These are phyloP conservation scores for Andrena dorsata DNA, from an alignment of 2,888 invertebrate genomes.

Conservation along the genomic window DNA sequence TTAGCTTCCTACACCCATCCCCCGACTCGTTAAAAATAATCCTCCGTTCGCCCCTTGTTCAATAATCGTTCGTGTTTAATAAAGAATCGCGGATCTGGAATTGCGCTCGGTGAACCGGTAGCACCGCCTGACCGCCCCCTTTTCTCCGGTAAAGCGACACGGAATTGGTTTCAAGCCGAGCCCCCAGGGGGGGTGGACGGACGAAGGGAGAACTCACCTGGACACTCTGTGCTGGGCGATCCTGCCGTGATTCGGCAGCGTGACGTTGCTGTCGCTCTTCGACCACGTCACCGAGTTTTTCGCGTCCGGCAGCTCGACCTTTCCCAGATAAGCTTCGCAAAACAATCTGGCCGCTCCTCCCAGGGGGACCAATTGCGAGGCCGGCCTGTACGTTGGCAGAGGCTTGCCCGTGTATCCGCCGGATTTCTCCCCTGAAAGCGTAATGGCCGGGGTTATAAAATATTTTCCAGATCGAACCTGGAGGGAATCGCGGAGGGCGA, in stretches of 20 bases:
- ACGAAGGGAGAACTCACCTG: constrained; percentile 80
- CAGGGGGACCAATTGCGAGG: constrained; percentile 88
- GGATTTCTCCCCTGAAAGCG: constrained; percentile 87
- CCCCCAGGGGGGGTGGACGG: too few relatives aligned
- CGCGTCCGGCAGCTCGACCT: constrained; percentile 91
- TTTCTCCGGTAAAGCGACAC: neutral
- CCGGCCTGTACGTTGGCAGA: constrained; percentile 89
- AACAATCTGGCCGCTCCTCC: constrained; percentile 89
- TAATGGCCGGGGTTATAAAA: neutral
- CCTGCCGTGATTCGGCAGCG: constrained; percentile 82
- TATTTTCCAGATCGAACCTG: neutral
- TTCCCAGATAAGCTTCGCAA: constrained; percentile 92
- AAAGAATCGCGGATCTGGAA: too few relatives aligned
- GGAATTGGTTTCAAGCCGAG: neutral
- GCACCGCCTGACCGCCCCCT: too few relatives aligned
- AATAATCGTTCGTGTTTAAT: too few relatives aligned
- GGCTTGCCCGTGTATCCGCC: constrained; percentile 84
- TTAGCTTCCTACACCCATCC: too few relatives aligned
- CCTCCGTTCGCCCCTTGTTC: too few relatives aligned
- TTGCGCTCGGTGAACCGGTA: too few relatives aligned
- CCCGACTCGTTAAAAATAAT: too few relatives aligned
- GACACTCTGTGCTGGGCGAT: constrained; percentile 84
- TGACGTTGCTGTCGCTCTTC: constrained; percentile 87
- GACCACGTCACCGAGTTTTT: constrained; percentile 90
- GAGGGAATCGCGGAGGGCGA: too few relatives aligned